Evolutionary conservation across 2,888 invertebrate genomes (phyloP), one percentile per base, ranked within the genome.

Genomic region (Drosophila incognita): DNA sequence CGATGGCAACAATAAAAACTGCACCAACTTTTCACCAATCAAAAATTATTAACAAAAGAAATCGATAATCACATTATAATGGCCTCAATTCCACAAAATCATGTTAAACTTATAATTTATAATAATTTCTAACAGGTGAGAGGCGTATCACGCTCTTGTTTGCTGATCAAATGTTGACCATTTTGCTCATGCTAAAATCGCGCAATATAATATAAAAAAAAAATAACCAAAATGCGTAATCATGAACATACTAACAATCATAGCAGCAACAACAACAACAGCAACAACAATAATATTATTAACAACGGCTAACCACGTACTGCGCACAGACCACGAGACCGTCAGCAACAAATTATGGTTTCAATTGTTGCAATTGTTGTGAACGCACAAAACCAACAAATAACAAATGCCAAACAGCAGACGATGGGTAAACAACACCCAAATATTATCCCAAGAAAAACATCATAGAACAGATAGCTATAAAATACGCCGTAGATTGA

Each of bases 161-260:
- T 46, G 46, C 24, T 46, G 8, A 24, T 24, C 15, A 56, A 62
- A 49, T 60, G n/a, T 67, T 83, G 69, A 52, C 48, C 46, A 59
- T 49, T 69, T 64, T 48, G 59, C 38, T 49, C 52, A 74, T 49
- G 64, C 24, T 38, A 61, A 69, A 78, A 61, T 27, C 35, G 29
- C 35, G 35, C 36, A 42, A 48, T 21, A 38, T 48, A 65, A 54
- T 18, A 60, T 27, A 27, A 24, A 46, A 54, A 58, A 74, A 66
- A 64, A 74, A 53, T 18, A 21, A 46, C 8, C 21, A 27, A 87
- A 84, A 69, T 57, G 74, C 82, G 79, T 76, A 82, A 87, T 89
- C 87, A 82, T 70, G 64, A 67, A 58, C 74, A 68, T 81, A 83
- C 74, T 74, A 72, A 63, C 57, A 81, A 69, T 53, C 65, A 69